Conservation (phyloP, 2,888 invertebrate species). For the Drosophila pseudotalamancana region DNA sequence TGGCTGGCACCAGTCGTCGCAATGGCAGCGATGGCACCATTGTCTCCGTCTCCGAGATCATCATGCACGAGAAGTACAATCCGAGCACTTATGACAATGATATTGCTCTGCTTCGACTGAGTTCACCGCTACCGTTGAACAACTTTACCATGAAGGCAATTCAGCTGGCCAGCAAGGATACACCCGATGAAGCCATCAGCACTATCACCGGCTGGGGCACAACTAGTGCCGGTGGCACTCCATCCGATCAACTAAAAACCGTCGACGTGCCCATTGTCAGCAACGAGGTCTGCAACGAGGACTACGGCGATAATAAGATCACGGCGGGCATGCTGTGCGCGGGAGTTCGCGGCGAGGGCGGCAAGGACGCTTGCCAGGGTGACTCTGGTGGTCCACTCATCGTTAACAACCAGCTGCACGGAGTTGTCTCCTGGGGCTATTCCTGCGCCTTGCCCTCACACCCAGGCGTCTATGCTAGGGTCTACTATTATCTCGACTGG, state of each 20-base stretch:
- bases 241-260: slow-evolving; percentile 62
- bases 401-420: slow-evolving; percentile 60
- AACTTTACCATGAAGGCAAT: slow-evolving; percentile 73
- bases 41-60: slow-evolving; percentile 84
- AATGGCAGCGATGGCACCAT: slow-evolving; percentile 84
- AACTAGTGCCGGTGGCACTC: slow-evolving; percentile 48
- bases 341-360: slow-evolving; percentile 67
- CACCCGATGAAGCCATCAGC: slow-evolving; percentile 46
- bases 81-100: slow-evolving; percentile 85
- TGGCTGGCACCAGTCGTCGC: slow-evolving; percentile 86
- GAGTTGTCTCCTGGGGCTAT: slow-evolving; percentile 81
- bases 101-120: slow-evolving; percentile 84
- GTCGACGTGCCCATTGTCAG: slow-evolving; percentile 75
- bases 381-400: slow-evolving; percentile 81
- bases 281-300: slow-evolving; percentile 54
- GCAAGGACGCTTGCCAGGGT: slow-evolving; percentile 78
- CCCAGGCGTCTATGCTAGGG: slow-evolving; percentile 80
- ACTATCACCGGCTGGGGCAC: slow-evolving; percentile 79
- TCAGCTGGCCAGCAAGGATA: slow-evolving; percentile 49
- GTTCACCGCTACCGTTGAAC: slow-evolving; percentile 67
- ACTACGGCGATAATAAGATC: slow-evolving; percentile 62
- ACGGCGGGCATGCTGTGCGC: slow-evolving; percentile 79
- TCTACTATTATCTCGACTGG: slow-evolving; percentile 60
- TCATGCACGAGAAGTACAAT: slow-evolving; percentile 85
- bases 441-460: slow-evolving; percentile 66